Percentiles rank a stretch among this genome's conserved stretches.
Conservation (phyloP, 2,113 vertebrate genomes). For the Myiozetetes cayanensis region DNA sequence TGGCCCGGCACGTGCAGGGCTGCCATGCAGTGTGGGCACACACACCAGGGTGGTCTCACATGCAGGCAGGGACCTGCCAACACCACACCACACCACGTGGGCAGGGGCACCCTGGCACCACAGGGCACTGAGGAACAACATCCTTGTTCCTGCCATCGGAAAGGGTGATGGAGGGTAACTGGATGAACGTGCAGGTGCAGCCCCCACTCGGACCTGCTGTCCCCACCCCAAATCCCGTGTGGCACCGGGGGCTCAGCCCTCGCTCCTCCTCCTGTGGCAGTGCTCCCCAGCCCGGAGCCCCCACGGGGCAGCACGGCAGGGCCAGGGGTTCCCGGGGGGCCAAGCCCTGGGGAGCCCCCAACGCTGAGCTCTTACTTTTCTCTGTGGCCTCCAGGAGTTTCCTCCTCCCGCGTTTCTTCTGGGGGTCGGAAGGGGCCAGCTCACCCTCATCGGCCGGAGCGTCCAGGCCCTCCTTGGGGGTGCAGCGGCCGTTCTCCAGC, state of each 20-base stretch:
- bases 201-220: background rate
- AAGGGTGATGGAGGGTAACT: fast-evolving
- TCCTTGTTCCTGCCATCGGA: fast-evolving
- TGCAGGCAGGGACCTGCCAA: background rate
- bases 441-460: constrained; percentile 80
- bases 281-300: background rate
- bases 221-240: background rate
- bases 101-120: background rate
- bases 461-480: constrained; percentile 78
- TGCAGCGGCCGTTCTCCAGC: constrained; percentile 85
- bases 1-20: background rate
- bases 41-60: background rate
- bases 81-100: too few relatives aligned
- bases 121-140: fast-evolving
- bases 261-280: background rate
- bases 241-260: background rate
- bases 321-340: background rate
- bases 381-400: constrained; percentile 83
- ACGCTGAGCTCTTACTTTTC: constrained; percentile 79
- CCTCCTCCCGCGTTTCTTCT: constrained; percentile 85
- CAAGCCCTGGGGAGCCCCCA: background rate
- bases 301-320: background rate
- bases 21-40: background rate
- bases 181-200: background rate
- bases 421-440: constrained; percentile 65